Evolutionary conservation across 2,888 invertebrate genomes (phyloP), one percentile per base, ranked within the genome.

Genomic region (Drosophila siamana): DNA sequence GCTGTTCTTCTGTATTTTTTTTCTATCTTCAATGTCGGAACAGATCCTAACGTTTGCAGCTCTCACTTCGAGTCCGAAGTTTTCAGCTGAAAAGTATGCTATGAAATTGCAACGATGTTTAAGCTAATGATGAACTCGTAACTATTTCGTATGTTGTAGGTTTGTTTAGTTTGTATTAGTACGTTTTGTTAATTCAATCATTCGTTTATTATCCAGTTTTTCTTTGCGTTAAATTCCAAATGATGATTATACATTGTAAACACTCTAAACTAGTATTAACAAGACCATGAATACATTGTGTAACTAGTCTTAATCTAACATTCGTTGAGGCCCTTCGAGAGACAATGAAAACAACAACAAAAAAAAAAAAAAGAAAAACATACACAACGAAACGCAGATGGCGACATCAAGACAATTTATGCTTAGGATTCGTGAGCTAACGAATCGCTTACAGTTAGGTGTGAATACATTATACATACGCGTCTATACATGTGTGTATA

Each of bases 261-360:
- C 71, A 63, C 56, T 50, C 76, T 76, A 79, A 56, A 30, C 78
- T 78, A 75, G 40, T 73, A 74, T 74, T 78, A 75, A 78, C 69
- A 69, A 56, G 74, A 74, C 46, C 62, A 56, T 72, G 48, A 74
- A 51, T 78, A 78, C 69, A 69, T 54, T 68, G 68, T 56, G 46
- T 59, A 66, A 77, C 61, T 67, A 73, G 36, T 38, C 13, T 69
- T 51, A 47, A 51, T 46, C 57, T 55, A 61, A 41, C 30, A 22
- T 57, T 61, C 36, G 43, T 24, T 54, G 61, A 46, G 60, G 56
- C 57, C 43, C 38, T 63, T 36, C 26, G 19, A 19, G 19, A 19
- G 2, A 3, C 11, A 7, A 16, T 26, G 46, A 46, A 38, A 38
- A 24, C 15, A 9, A 33, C 0, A 33, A 33, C n/a, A 11, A n/a